Percentiles rank a stretch among this genome's conserved stretches.
These are phyloP conservation scores for Eumeta japonica DNA, from an alignment of 1,140 invertebrate genomes.

Conservation along the genomic window DNA sequence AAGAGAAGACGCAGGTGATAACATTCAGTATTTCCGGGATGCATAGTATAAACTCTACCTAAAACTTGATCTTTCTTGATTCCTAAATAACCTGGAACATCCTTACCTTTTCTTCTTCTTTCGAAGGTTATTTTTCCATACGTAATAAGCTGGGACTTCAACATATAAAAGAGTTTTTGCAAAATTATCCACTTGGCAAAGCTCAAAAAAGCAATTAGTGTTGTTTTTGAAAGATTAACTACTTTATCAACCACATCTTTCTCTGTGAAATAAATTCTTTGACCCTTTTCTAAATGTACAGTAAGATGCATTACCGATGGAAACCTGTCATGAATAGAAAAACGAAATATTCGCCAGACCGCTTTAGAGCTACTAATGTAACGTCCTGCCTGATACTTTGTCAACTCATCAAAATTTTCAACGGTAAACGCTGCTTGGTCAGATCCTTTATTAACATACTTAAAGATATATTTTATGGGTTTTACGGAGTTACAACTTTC, in stretches of 20 bases:
- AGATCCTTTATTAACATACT: too few species aligned
- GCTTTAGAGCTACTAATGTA: slow-evolving; percentile 48
- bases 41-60: slow-evolving; percentile 33
- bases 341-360: too few species aligned
- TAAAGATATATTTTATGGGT: slow-evolving; percentile 55
- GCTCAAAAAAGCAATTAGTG: slow-evolving; percentile 40
- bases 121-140: too few species aligned
- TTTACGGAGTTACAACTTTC: slow-evolving; percentile 56
- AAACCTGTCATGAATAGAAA: too few species aligned
- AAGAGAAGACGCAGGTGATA: too few species aligned
- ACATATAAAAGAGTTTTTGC: slow-evolving; percentile 35
- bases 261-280: too few species aligned
- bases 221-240: slow-evolving; percentile 34
- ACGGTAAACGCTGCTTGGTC: slow-evolving; percentile 40
- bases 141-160: slow-evolving; percentile 34
- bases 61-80: too few species aligned
- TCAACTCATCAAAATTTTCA: slow-evolving; percentile 18
- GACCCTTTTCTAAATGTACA: too few species aligned
- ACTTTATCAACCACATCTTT: slow-evolving; percentile 32
- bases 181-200: slow-evolving; percentile 32
- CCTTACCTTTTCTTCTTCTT: slow-evolving; percentile 32
- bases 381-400: slow-evolving; percentile 27
- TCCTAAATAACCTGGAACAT: slow-evolving; percentile 21
- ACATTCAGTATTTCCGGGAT: too few species aligned
- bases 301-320: slow-evolving; percentile 43